phyloP scores from a whole-genome alignment of 2,113 vertebrate genomes.

The Raja brachyura region DNA sequence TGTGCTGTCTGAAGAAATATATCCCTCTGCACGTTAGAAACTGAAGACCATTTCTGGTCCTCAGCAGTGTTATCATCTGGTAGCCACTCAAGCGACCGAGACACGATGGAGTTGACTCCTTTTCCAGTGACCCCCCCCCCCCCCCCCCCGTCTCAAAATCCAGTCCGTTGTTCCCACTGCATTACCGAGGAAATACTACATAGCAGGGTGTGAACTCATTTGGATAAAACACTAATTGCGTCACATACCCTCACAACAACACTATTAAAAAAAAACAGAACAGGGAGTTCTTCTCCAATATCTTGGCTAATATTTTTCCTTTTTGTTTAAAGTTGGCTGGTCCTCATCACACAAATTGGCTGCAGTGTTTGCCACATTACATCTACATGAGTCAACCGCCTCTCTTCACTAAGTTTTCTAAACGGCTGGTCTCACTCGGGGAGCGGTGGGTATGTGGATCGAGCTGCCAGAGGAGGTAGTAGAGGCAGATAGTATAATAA shows the following conservation, averaged over 20 bases:
- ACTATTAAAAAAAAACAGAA: background rate
- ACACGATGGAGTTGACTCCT: background rate
- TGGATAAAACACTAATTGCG: background rate
- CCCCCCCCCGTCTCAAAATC: background rate
- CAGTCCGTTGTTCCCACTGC: background rate
- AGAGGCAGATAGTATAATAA: too few species aligned
- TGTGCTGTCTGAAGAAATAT: background rate
- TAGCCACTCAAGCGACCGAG: background rate
- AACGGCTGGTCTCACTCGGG: too few species aligned
- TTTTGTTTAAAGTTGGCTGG: too few species aligned
- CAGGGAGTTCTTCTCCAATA: background rate
- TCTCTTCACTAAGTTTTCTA: too few species aligned
- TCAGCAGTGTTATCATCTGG: background rate
- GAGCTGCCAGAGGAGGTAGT: too few species aligned
- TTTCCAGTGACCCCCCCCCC: too few species aligned
- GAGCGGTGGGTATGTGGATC: too few species aligned
- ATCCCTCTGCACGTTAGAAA: background rate
- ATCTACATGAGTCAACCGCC: too few species aligned
- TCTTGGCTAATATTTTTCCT: too few species aligned
- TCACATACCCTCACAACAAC: background rate
- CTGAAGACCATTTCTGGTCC: too few species aligned
- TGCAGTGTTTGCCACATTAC: too few species aligned
- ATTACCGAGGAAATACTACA: background rate
- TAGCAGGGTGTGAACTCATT: background rate
- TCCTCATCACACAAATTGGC: too few species aligned